These are phyloP conservation scores for Zaprionus davidi DNA, from an alignment of 1,140 invertebrate species.

Conservation along the genomic window DNA sequence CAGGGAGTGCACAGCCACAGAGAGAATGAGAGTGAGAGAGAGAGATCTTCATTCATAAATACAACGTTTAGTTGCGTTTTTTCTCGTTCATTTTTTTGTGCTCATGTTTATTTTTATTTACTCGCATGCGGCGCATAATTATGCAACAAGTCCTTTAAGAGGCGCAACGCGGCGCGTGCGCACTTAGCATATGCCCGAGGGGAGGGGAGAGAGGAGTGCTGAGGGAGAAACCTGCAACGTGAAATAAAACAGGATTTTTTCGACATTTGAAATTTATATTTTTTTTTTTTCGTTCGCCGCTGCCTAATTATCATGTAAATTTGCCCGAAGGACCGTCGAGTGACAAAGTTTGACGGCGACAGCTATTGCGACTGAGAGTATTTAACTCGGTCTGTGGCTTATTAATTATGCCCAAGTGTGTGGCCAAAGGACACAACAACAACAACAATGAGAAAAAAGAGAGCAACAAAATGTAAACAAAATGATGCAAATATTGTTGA, in stretches of 20 bases:
- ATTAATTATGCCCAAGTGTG: slow-evolving; percentile 83
- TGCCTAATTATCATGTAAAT: slow-evolving; percentile 81
- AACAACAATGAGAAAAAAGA: slow-evolving; percentile 19
- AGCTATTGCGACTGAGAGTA: slow-evolving; percentile 5
- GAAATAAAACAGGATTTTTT: slow-evolving; percentile 71
- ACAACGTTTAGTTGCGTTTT: slow-evolving; percentile 68
- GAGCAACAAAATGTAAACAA: slow-evolving; percentile 61
- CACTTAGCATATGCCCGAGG: slow-evolving; percentile 68
- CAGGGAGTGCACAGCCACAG: slow-evolving; percentile 7
- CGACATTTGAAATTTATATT: slow-evolving; percentile 80
- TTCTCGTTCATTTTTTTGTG: slow-evolving; percentile 42
- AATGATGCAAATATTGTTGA: slow-evolving; percentile 73
- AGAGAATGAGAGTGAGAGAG: slow-evolving; percentile 19
- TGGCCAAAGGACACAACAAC: slow-evolving; percentile 67
- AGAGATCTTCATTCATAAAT: slow-evolving; percentile 81
- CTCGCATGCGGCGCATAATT: slow-evolving; percentile 78
- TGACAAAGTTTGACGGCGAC: slow-evolving; percentile 41
- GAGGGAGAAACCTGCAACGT: slow-evolving; percentile 16
- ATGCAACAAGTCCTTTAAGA: slow-evolving; percentile 82
- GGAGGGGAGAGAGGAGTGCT: not conserved
- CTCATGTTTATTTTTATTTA: slow-evolving; percentile 52
- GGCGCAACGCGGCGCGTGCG: slow-evolving; percentile 73
- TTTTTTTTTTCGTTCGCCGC: slow-evolving; percentile 55
- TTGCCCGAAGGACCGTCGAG: slow-evolving; percentile 63
- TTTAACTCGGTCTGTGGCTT: slow-evolving; percentile 55